Percentiles rank a stretch among this genome's conserved stretches.
These are phyloP conservation scores for Cyprinodon tularosa DNA, from an alignment of 2,113 vertebrate genomes.

Conservation along the genomic window DNA sequence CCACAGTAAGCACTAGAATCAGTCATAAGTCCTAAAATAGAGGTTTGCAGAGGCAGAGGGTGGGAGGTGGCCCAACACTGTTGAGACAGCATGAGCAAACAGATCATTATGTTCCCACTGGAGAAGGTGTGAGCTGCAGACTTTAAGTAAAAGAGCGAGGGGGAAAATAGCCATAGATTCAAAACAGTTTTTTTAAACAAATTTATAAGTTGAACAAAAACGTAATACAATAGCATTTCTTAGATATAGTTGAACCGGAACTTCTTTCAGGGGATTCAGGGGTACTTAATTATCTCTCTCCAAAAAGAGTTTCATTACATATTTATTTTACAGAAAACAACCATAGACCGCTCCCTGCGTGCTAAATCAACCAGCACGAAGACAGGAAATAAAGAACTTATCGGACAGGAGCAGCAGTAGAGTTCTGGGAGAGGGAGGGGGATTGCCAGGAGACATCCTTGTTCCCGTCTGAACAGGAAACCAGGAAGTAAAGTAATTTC, in stretches of 20 bases:
- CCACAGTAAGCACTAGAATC: conserved; percentile 46
- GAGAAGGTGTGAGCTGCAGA: conserved; percentile 31
- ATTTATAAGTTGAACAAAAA: conserved; percentile 33
- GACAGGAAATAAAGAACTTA: conserved; percentile 76
- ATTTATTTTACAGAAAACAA: conserved; percentile 42
- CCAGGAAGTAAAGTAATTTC: conserved; percentile 78
- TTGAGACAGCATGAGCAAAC: conserved; percentile 46
- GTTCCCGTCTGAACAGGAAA: conserved; percentile 78
- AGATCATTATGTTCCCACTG: conserved; percentile 47
- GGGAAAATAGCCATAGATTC: conserved; percentile 52
- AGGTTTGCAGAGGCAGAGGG: conserved; percentile 63
- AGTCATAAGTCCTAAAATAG: conserved; percentile 67
- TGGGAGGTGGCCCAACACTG: conserved; percentile 52
- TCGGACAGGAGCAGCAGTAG: conserved; percentile 46
- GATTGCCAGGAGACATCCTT: conserved; percentile 58
- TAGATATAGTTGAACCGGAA: conserved; percentile 15
- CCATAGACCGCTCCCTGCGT: conserved; percentile 22
- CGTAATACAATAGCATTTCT: conserved; percentile 37
- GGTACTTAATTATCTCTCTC: conserved; percentile 8
- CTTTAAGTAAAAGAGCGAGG: conserved; percentile 35
- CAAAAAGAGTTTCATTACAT: conserved; percentile 17
- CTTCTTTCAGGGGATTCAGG: neutral
- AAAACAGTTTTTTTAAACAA: neutral
- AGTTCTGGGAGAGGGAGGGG: conserved; percentile 42
- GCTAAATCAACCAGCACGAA: conserved; percentile 44